These are phyloP conservation scores for Lichenostomus cassidix DNA, from an alignment of 2,113 vertebrate genomes.

Conservation along the genomic window DNA sequence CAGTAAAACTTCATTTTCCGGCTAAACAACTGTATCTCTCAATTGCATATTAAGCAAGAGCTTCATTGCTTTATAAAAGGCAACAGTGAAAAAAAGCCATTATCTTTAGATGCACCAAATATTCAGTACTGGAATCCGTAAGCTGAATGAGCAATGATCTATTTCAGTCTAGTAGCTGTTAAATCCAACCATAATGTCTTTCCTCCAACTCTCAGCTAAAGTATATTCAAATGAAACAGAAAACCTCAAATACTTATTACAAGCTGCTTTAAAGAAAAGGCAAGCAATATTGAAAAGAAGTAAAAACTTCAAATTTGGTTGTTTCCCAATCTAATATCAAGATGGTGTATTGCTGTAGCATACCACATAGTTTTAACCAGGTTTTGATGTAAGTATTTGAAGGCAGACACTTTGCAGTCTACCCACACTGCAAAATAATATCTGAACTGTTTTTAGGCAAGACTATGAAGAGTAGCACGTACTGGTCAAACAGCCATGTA, in stretches of 20 bases:
- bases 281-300: not conserved
- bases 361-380: not conserved
- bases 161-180: not conserved
- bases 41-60: not conserved
- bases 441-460: not conserved
- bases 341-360: not conserved
- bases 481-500: not conserved
- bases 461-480: not conserved
- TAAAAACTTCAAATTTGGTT: not conserved
- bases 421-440: not conserved
- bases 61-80: not conserved
- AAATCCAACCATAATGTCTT: not conserved
- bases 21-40: not conserved
- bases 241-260: not conserved
- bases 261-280: not conserved
- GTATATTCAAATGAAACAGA: not conserved
- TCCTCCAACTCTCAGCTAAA: not conserved
- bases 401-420: not conserved
- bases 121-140: not conserved
- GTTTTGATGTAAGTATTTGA: not conserved
- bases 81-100: not conserved
- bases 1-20: not conserved
- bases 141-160: not conserved
- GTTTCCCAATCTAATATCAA: not conserved
- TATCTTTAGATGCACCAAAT: not conserved